Conservation (phyloP, 2,797 vertebrate species). For the Enteromius mattozi region DNA sequence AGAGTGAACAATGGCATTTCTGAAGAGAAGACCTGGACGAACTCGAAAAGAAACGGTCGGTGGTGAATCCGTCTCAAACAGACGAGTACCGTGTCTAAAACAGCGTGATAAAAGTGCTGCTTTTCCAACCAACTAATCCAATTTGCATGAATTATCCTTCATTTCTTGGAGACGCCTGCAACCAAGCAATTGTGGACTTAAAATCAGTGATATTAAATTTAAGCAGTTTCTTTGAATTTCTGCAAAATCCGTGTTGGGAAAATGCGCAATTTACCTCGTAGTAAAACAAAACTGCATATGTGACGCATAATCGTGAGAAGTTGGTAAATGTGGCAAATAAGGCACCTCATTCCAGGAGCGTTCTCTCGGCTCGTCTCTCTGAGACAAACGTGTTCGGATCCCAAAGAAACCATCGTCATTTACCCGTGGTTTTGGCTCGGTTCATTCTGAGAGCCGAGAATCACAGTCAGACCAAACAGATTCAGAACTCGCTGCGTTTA, state of each 20-base stretch:
- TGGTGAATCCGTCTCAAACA: slow-evolving; percentile 1
- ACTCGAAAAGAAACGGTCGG: background rate
- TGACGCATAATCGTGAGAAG: background rate
- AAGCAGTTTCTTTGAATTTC: background rate
- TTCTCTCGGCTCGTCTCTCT: slow-evolving; percentile 43
- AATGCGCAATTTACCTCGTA: background rate
- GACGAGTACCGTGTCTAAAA: background rate
- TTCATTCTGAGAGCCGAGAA: background rate
- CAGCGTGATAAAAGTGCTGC: background rate
- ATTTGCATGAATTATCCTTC: background rate
- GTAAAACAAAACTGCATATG: background rate
- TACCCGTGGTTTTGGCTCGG: background rate
- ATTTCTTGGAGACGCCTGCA: background rate
- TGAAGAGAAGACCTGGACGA: background rate
- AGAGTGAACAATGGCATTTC: background rate
- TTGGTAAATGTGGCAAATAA: slow-evolving; percentile 44
- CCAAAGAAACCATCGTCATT: slow-evolving; percentile 21
- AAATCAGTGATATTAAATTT: background rate
- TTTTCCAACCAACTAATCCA: background rate
- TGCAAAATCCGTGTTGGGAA: background rate
- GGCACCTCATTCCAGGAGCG: slow-evolving; percentile 55
- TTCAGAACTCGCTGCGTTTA: background rate
- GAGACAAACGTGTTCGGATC: slow-evolving; percentile 46
- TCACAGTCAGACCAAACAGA: slow-evolving; percentile 14
- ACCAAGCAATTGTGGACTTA: background rate